Base-by-base conservation (phyloP, 2,888 invertebrate genomes). In the Pheosia tremula region DNA sequence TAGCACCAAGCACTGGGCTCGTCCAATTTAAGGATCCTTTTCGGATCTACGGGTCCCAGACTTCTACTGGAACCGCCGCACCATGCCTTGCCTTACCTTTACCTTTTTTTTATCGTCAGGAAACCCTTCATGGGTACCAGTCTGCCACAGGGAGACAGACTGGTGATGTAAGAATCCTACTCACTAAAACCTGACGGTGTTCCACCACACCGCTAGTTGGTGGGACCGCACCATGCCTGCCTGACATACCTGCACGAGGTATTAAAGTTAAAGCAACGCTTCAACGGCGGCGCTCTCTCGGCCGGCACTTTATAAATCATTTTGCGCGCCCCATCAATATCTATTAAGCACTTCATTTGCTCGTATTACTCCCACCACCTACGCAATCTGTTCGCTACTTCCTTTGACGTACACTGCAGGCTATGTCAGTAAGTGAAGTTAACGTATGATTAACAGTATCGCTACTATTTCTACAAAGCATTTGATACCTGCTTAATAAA, bases 261-360 rank as follows among this genome's bases (percentile, higher is more conserved):
- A 24, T 13, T 8, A 50, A 53, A 53, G 53, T 53, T 53, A 50
- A 9, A 9, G 36, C 37, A 53, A 37, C 53, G 10, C 52, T 36
- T 37, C n/a, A 37, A 5, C 53, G 37, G 53, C 5, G 53, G 37
- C 53, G 53, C 53, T 11, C 50, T 50, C 50, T 50, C 53, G 37
- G 37, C 37, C 53, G 53, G 10, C 37, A 11, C 8, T 50, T 24
- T 50, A 50, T 50, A 50, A 50, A 67, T 72, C 73, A 72, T 75
- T 60, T 61, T 57, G 45, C 43, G 50, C 0, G 45, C 56, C 41
- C 45, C 75, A 70, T 74, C 64, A 75, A 72, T 73, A 67, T 66
- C 75, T 72, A 69, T 73, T 67, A 73, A 57, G 55, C 60, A 63
- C 52, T 62, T 69, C 61, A 72, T 72, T 70, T 63, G 64, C 75